phyloP scores from a whole-genome alignment of 1,140 invertebrate species.

The Fopius arisanus region DNA sequence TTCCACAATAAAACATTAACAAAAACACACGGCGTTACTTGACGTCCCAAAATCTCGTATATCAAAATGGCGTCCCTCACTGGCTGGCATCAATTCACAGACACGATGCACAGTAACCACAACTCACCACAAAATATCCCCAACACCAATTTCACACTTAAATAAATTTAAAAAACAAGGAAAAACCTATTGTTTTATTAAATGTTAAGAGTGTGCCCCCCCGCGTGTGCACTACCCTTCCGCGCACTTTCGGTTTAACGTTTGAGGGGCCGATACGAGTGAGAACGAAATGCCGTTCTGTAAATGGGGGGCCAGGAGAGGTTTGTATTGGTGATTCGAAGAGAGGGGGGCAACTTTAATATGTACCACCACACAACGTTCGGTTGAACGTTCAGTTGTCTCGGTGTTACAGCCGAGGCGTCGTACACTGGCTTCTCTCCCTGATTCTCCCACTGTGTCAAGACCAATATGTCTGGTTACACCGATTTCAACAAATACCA shows the following conservation, averaged over 20 bases:
- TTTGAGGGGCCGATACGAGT: conserved; percentile 2
- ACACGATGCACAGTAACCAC: conserved; percentile 37
- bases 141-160: not conserved
- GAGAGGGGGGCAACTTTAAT: not conserved
- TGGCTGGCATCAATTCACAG: conserved; percentile 52
- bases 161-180: not conserved
- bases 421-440: not conserved
- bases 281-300: conserved; percentile 11
- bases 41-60: conserved; percentile 52
- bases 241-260: conserved; percentile 12
- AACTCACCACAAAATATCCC: conserved; percentile 44
- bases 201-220: not conserved
- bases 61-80: conserved; percentile 61
- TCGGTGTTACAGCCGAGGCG: not conserved
- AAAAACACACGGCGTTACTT: conserved; percentile 45
- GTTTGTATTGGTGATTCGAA: not conserved
- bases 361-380: not conserved
- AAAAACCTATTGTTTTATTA: not conserved
- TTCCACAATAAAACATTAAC: not conserved
- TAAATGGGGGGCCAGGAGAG: not conserved
- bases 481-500: not conserved
- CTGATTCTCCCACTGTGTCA: not conserved
- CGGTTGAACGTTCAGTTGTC: not conserved
- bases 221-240: not conserved
- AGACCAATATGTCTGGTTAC: not conserved